phyloP scores from a whole-genome alignment of 2,797 vertebrate species.

The Oreochromis mossambicus region DNA sequence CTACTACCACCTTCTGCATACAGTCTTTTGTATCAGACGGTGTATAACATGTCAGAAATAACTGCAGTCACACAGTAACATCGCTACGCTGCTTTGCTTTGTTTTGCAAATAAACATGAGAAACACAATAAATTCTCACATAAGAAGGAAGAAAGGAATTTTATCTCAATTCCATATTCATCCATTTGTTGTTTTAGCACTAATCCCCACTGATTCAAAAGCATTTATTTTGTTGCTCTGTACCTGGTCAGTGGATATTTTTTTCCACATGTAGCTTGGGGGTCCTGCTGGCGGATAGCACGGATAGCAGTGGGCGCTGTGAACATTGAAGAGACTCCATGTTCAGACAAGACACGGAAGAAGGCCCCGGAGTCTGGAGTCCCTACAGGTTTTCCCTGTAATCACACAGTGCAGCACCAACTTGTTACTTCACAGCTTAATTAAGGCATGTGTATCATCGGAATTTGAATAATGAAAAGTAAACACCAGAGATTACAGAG shows the following conservation, averaged over 20 bases:
- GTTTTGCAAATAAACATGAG: background rate
- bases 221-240: background rate
- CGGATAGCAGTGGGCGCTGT: conserved; percentile 93
- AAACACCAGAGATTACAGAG: background rate
- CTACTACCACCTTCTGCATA: background rate
- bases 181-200: background rate
- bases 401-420: background rate
- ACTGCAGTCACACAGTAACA: background rate
- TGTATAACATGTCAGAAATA: background rate
- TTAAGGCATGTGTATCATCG: background rate
- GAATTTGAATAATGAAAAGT: background rate
- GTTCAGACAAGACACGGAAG: conserved; percentile 92
- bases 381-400: conserved; percentile 94
- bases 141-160: background rate
- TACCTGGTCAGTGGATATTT: conserved; percentile 85
- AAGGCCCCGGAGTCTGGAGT: conserved; percentile 92
- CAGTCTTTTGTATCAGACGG: background rate
- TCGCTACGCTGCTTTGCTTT: background rate
- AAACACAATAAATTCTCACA: background rate
- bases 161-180: background rate
- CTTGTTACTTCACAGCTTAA: background rate
- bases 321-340: conserved; percentile 86
- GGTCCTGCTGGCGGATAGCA: conserved; percentile 95
- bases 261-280: conserved; percentile 77
- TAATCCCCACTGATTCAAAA: background rate